Percentiles rank a stretch among this genome's conserved stretches.
phyloP scores from a whole-genome alignment of 2,888 invertebrate genomes.

The Metopia argyrocephala region DNA sequence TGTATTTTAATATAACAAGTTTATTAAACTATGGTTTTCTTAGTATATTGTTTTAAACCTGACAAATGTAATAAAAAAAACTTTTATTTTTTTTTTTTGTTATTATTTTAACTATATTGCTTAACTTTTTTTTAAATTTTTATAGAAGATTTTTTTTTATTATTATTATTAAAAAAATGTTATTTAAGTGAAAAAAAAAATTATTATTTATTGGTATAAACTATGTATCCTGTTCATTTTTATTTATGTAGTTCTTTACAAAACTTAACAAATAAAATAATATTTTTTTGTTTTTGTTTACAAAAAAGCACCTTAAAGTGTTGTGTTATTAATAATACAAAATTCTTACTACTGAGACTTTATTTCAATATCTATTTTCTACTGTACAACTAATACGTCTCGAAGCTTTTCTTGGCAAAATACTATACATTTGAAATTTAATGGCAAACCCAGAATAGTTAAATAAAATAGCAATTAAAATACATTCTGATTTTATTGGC shows the following conservation, averaged over 20 bases:
- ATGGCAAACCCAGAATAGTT: too few relatives aligned
- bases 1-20: slow-evolving; percentile 57
- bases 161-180: not conserved
- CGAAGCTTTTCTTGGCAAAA: too few relatives aligned
- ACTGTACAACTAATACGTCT: too few relatives aligned
- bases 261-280: slow-evolving; percentile 49
- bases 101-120: slow-evolving; percentile 64
- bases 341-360: not conserved
- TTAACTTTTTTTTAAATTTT: slow-evolving; percentile 42
- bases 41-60: slow-evolving; percentile 40
- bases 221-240: slow-evolving; percentile 62
- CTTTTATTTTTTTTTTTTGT: slow-evolving; percentile 42
- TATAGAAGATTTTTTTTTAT: slow-evolving; percentile 16
- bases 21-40: slow-evolving; percentile 57
- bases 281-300: slow-evolving; percentile 29
- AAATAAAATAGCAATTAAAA: too few relatives aligned
- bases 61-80: slow-evolving; percentile 55
- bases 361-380: too few relatives aligned
- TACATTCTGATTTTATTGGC: too few relatives aligned
- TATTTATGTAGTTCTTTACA: slow-evolving; percentile 14
- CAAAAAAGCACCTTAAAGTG: slow-evolving; percentile 60
- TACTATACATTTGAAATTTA: too few relatives aligned
- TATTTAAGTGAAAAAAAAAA: not conserved
- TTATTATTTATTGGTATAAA: slow-evolving; percentile 52
- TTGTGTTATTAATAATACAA: not conserved